Percentiles rank a stretch among this genome's conserved stretches.
Evolutionary conservation across 2,888 invertebrate genomes (phyloP).

Genomic region (Diplolepis rosae): DNA sequence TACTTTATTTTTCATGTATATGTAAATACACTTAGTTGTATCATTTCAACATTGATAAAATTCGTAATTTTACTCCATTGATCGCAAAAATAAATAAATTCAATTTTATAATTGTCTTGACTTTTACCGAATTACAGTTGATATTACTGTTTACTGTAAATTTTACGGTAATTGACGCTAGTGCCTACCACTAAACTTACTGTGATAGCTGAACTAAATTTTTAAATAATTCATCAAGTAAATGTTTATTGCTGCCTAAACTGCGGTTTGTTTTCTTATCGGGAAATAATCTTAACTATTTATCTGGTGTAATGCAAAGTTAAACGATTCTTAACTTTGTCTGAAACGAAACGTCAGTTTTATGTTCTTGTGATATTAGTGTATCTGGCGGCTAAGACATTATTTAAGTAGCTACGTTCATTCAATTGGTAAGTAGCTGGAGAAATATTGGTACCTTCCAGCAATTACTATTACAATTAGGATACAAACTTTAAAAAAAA

Average conservation of each 20-base stretch:
- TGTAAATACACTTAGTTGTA: too few relatives aligned
- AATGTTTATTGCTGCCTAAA: neutral
- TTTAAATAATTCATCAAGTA: neutral
- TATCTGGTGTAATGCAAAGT: constrained; percentile 21
- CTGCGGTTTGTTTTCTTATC: neutral
- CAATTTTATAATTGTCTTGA: too few relatives aligned
- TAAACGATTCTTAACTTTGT: constrained; percentile 22
- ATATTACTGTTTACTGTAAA: neutral
- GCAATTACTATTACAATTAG: constrained; percentile 1
- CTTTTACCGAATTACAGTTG: neutral
- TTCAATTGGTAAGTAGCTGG: constrained; percentile 30
- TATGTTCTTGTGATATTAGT: constrained; percentile 23
- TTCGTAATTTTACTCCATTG: too few relatives aligned
- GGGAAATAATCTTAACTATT: neutral
- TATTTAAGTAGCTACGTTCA: constrained; percentile 20
- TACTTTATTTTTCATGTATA: too few relatives aligned
- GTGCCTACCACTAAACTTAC: neutral
- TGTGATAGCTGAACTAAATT: neutral
- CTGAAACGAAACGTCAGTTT: constrained; percentile 11
- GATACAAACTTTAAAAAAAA: neutral
- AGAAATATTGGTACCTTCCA: constrained; percentile 11
- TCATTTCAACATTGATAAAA: too few relatives aligned
- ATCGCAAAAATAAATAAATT: too few relatives aligned
- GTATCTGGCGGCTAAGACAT: constrained; percentile 11
- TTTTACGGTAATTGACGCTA: neutral